Percentiles rank a stretch among this genome's conserved stretches.
Conservation (phyloP, 1,140 invertebrate species). For the Rhizoglyphus robini region DNA sequence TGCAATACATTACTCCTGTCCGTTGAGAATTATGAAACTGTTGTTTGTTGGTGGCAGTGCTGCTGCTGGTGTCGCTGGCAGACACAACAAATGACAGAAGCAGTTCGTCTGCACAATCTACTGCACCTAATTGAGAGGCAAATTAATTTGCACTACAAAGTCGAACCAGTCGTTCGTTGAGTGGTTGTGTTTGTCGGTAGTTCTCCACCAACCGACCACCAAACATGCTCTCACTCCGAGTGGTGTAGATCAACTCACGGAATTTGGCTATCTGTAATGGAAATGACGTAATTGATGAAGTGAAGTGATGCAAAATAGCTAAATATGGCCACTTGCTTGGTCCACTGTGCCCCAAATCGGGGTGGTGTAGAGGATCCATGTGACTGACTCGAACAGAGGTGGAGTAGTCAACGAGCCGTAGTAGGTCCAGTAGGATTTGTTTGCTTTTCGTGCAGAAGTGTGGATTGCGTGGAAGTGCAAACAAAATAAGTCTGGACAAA, state of each 20-base stretch:
- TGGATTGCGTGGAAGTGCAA: neutral
- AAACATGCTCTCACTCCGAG: neutral
- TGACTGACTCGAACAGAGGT: conserved; percentile 87
- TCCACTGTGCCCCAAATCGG: conserved; percentile 72
- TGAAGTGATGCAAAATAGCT: too few species aligned
- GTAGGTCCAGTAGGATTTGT: conserved; percentile 74
- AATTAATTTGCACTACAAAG: conserved; percentile 4
- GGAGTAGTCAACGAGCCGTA: conserved; percentile 89
- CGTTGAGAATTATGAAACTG: neutral
- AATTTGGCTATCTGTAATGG: neutral
- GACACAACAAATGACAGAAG: neutral
- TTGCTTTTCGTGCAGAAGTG: too few species aligned
- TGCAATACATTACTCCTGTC: too few species aligned
- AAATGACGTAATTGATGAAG: neutral
- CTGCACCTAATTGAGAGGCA: neutral
- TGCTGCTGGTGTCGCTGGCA: neutral
- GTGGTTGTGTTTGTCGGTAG: neutral
- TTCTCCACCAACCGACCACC: conserved; percentile 1
- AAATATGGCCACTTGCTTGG: conserved; percentile 49
- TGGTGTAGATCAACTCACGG: neutral
- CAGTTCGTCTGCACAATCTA: neutral
- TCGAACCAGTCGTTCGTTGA: neutral
- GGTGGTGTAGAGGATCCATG: conserved; percentile 90
- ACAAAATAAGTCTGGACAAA: neutral
- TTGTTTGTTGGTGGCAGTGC: neutral